Evolutionary conservation across 2,113 vertebrate genomes (phyloP), one percentile per base, ranked within the genome.

Genomic region (Spermophilus dauricus): DNA sequence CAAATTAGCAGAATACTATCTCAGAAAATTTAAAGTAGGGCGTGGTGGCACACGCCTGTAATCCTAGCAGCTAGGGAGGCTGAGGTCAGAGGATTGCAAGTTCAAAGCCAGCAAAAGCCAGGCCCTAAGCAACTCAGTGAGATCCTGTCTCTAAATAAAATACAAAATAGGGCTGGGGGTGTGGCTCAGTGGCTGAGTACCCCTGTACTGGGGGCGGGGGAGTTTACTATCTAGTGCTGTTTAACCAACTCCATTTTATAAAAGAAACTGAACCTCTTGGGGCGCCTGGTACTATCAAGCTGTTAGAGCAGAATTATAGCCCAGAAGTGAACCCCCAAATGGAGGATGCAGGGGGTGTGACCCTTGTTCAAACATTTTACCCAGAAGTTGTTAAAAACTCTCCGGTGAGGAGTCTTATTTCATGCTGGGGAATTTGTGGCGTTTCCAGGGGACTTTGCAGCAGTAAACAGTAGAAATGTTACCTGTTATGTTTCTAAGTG

Each of bases 361-460:
- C 18, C 45, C 30, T 45, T 67, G 70, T 90, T 67, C 28, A 61
- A 61, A 42, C 30, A 72, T 63, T 92, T 70, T 53, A 85, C 80
- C 37, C 45, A 81, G 63, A 93, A 89, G 78, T 85, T 85, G 86
- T 67, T 63, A 87, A 1, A 45, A 84, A 83, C 32, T 86, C 72
- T 58, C 80, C 20, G 28, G 24, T 63, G 86, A 22, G 30, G 92
- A 92, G 34, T 94, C 85, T 34, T 65, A 48, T 93, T 89, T 96
- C 86, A 78, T 45, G 22, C 45, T 42, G 39, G 63, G 94, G 77
- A 77, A 87, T 84, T 92, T 48, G 13, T 45, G 73, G 58, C 32
- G 58, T 28, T 95, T 95, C 65, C 83, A 58, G 34, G 92, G 91
- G 93, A 51, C 42, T 82, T 92, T 84, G 87, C 13, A 28, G 73